Conservation (phyloP, 2,113 vertebrate species). For the Pycnonotus jocosus region DNA sequence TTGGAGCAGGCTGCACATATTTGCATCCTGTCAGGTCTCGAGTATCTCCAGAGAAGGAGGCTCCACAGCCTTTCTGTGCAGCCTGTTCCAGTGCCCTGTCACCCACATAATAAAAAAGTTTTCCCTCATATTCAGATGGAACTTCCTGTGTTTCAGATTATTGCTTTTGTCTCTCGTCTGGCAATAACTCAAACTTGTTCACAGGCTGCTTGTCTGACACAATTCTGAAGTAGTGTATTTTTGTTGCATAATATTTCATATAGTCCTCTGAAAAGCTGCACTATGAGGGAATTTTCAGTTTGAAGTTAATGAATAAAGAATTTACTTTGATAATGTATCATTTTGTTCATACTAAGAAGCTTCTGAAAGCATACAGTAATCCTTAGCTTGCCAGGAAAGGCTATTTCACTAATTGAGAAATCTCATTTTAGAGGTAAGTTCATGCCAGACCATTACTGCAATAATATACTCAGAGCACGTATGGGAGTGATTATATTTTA, state of each 20-base stretch:
- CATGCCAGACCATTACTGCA: background rate
- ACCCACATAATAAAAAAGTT: background rate
- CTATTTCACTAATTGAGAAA: slow-evolving; percentile 64
- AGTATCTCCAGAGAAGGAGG: background rate
- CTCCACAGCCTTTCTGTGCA: background rate
- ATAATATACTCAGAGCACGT: background rate
- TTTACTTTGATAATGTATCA: slow-evolving; percentile 34
- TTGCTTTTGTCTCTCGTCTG: background rate
- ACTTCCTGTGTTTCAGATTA: background rate
- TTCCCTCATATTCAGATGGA: background rate
- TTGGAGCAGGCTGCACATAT: background rate
- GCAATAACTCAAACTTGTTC: background rate
- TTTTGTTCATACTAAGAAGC: slow-evolving; percentile 28
- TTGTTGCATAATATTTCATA: background rate
- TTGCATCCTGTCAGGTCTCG: background rate
- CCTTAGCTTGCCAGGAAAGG: slow-evolving; percentile 33
- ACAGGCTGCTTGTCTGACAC: background rate
- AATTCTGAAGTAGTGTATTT: background rate
- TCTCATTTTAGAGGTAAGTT: slow-evolving; percentile 32
- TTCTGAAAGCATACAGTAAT: slow-evolving; percentile 1
- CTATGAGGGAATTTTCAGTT: background rate
- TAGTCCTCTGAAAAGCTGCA: background rate
- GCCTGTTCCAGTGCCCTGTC: background rate
- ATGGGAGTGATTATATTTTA: slow-evolving; percentile 59
- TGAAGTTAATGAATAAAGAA: slow-evolving; percentile 51